These are phyloP conservation scores for Dreissena rostriformis DNA, from an alignment of 1,140 invertebrate genomes.

Conservation along the genomic window DNA sequence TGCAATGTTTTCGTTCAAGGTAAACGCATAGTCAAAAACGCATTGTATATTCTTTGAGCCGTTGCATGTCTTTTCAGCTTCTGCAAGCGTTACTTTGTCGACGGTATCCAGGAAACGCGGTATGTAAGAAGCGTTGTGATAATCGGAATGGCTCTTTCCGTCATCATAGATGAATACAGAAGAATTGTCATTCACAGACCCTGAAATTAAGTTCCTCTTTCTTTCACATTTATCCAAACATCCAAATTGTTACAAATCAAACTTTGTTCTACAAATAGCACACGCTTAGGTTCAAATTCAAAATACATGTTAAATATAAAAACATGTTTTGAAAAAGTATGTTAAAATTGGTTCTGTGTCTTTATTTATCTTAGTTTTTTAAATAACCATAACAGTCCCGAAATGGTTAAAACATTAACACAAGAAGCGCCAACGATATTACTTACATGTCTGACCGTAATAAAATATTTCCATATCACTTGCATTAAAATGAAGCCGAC, in stretches of 20 bases:
- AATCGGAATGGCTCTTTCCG: neutral
- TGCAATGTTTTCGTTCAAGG: neutral
- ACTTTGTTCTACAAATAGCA: too few species aligned
- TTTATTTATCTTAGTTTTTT: neutral
- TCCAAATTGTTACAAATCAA: too few species aligned
- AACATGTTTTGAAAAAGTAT: too few species aligned
- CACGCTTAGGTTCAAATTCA: too few species aligned
- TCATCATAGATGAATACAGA: constrained; percentile 2
- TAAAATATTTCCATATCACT: neutral
- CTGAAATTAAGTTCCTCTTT: neutral
- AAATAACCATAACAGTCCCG: neutral
- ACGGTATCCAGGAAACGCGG: constrained; percentile 3
- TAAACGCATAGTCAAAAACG: constrained; percentile 2
- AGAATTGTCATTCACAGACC: neutral
- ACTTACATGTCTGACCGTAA: constrained; percentile 1
- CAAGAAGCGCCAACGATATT: neutral
- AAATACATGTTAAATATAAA: too few species aligned
- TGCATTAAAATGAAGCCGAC: neutral
- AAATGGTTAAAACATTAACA: neutral
- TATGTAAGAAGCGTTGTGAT: constrained; percentile 15
- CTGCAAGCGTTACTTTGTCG: neutral
- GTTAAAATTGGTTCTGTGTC: neutral
- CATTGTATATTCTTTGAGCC: constrained; percentile 1
- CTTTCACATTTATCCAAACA: neutral
- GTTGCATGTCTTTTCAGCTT: neutral